These are phyloP conservation scores for Hyles euphorbiae DNA, from an alignment of 1,140 invertebrate genomes.

Conservation along the genomic window DNA sequence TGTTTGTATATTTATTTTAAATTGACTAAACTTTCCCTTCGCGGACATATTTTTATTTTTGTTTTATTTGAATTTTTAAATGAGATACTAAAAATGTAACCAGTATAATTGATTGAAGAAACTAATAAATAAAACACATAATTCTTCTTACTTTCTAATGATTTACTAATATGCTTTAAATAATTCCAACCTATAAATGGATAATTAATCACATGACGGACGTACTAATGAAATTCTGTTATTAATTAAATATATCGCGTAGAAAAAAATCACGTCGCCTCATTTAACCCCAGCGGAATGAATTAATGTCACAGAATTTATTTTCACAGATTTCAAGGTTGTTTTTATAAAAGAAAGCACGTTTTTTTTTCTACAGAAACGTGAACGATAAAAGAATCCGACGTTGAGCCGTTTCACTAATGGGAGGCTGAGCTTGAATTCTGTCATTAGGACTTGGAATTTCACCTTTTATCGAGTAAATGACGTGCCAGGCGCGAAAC, in stretches of 20 bases:
- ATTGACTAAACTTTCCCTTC: too few species aligned
- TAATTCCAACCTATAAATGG: too few species aligned
- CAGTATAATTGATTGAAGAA: too few species aligned
- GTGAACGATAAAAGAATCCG: conserved; percentile 24
- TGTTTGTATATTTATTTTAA: too few species aligned
- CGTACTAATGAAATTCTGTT: too few species aligned
- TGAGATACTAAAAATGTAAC: too few species aligned
- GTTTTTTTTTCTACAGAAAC: background rate
- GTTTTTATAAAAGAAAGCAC: background rate
- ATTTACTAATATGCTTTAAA: background rate
- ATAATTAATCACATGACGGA: too few species aligned
- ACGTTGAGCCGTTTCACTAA: conserved; percentile 25
- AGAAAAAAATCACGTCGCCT: background rate
- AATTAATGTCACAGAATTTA: conserved; percentile 6
- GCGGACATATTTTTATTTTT: too few species aligned
- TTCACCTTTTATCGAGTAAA: conserved; percentile 27
- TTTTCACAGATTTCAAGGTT: conserved; percentile 1
- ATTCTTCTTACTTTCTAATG: background rate
- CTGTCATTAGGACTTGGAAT: conserved; percentile 29
- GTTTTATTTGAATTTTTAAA: too few species aligned
- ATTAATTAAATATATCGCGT: too few species aligned
- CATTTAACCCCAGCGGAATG: conserved; percentile 6
- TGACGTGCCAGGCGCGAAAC: conserved; percentile 12
- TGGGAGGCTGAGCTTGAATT: conserved; percentile 26
- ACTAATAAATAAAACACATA: too few species aligned